Evolutionary conservation across 2,797 vertebrate genomes (phyloP).

Genomic region (Leptoclinus maculatus): DNA sequence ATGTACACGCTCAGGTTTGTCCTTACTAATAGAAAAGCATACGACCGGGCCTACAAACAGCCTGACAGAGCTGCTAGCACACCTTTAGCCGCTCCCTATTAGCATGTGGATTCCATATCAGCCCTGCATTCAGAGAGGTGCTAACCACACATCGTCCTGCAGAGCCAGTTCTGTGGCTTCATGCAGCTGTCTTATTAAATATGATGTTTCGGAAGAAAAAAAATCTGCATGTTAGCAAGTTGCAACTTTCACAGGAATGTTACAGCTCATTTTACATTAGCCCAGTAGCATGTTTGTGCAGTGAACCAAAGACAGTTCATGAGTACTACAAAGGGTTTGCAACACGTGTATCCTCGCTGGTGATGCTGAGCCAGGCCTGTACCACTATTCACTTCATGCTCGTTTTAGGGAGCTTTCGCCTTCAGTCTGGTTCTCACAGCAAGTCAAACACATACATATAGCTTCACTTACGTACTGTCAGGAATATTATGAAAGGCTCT

Average conservation of each 20-base stretch:
- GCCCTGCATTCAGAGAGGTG: background rate
- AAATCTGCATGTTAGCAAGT: background rate
- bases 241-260: background rate
- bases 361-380: background rate
- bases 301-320: background rate
- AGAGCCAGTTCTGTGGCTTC: background rate
- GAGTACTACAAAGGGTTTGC: too few relatives aligned
- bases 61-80: background rate
- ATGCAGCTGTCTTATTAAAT: background rate
- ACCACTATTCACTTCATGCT: background rate
- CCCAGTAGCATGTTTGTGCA: background rate
- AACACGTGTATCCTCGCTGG: background rate
- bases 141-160: background rate
- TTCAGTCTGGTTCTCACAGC: background rate
- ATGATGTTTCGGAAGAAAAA: background rate
- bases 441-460: background rate
- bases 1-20: background rate
- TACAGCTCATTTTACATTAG: background rate
- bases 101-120: background rate
- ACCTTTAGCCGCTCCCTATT: background rate
- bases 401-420: background rate
- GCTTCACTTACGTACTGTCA: background rate
- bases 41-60: too few relatives aligned
- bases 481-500: background rate
- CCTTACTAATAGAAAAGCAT: background rate